Conservation (phyloP, 2,113 vertebrate genomes). For the Petromus typicus region DNA sequence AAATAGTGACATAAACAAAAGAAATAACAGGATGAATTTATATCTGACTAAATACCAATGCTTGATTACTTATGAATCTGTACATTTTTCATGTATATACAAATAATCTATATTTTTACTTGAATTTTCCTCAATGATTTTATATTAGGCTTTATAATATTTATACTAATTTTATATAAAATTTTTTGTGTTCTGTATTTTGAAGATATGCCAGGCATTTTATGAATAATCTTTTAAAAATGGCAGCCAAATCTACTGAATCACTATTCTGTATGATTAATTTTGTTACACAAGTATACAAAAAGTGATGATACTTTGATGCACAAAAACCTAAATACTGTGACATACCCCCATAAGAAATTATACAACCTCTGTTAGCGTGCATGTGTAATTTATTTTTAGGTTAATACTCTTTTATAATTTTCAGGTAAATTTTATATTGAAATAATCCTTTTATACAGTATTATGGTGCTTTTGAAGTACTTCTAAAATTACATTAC, state of each 20-base stretch:
- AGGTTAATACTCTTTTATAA: neutral
- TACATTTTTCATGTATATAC: neutral
- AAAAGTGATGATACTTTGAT: neutral
- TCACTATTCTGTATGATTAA: neutral
- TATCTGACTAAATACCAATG: neutral
- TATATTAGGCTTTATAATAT: neutral
- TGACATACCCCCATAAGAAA: neutral
- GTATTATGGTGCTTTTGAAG: neutral
- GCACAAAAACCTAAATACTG: neutral
- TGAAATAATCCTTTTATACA: neutral
- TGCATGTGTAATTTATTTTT: neutral
- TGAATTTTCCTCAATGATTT: neutral
- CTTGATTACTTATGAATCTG: neutral
- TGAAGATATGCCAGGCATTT: neutral
- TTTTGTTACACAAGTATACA: neutral
- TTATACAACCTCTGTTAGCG: accelerated
- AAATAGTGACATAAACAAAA: neutral
- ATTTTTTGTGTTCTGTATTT: neutral
- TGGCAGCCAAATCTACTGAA: neutral
- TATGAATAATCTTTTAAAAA: neutral
- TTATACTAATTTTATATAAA: neutral
- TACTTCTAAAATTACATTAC: neutral
- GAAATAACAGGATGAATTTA: neutral
- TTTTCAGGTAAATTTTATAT: neutral
- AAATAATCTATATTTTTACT: neutral